Conservation (phyloP, 2,113 vertebrate species). For the Cisticola juncidis region DNA sequence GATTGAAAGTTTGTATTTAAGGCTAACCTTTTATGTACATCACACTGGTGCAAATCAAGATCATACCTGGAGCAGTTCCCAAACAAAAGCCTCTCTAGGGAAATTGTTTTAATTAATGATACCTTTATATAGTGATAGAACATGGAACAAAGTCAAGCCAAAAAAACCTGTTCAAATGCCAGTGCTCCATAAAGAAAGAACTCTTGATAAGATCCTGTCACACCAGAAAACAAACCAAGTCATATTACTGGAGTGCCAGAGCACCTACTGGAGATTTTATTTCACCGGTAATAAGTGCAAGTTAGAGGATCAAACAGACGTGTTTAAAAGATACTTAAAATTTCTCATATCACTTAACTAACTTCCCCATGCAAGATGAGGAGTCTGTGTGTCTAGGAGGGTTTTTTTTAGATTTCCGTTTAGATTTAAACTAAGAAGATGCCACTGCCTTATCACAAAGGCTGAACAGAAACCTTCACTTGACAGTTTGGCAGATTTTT, state of each 20-base stretch:
- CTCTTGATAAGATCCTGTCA: neutral
- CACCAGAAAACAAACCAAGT: neutral
- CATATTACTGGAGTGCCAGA: neutral
- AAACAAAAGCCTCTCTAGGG: neutral
- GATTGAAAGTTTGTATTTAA: neutral
- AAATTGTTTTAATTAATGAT: neutral
- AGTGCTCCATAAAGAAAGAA: neutral
- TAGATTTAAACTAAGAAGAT: neutral
- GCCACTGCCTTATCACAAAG: neutral
- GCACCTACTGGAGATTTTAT: neutral
- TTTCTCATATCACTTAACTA: neutral
- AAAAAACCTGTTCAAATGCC: neutral
- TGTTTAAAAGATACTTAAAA: neutral
- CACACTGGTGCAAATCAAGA: rapidly evolving
- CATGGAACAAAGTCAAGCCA: neutral
- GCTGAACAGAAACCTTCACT: neutral
- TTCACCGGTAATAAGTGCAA: neutral
- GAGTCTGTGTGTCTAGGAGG: neutral
- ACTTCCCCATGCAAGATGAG: rapidly evolving
- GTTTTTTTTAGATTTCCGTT: neutral
- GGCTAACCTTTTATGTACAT: rapidly evolving
- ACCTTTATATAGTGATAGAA: too few relatives aligned
- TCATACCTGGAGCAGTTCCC: neutral
- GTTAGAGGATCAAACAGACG: rapidly evolving
- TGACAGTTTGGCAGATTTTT: neutral